These are phyloP conservation scores for Habropoda laboriosa DNA, from an alignment of 1,140 invertebrate genomes.

Conservation along the genomic window DNA sequence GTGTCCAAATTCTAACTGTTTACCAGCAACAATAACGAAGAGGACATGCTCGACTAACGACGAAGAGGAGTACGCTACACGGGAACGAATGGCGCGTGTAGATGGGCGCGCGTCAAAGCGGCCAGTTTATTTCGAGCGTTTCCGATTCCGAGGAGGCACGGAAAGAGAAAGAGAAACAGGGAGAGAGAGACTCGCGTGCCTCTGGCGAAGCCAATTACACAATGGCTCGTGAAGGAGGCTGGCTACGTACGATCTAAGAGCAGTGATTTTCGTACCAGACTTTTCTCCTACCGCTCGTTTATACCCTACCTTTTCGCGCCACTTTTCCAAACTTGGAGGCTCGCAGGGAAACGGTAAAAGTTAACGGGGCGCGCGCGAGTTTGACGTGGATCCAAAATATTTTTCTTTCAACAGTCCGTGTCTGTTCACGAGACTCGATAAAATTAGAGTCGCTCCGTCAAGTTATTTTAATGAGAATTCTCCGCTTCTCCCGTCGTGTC, in stretches of 20 bases:
- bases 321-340: background rate
- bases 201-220: conserved; percentile 53
- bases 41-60: background rate
- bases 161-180: no score
- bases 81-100: conserved; percentile 17
- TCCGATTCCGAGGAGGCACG: conserved; percentile 55
- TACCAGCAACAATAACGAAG: background rate
- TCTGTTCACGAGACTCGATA: conserved; percentile 9
- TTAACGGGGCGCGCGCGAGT: background rate
- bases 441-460: conserved; percentile 47
- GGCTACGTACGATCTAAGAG: background rate
- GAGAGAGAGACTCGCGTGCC: conserved; percentile 51
- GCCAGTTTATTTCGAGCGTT: conserved; percentile 64
- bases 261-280: no score
- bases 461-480: conserved; percentile 54
- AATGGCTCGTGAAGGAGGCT: conserved; percentile 18
- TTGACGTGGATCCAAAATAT: conserved; percentile 50
- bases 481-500: conserved; percentile 34
- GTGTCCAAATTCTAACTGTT: no score
- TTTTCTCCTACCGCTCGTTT: no score
- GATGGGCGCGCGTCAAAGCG: conserved; percentile 35
- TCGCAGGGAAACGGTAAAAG: conserved; percentile 17
- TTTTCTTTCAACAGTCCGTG: conserved; percentile 42
- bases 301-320: no score
- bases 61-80: background rate